A percentile compares a stretch with the other conserved stretches of the same genome.
Conservation (phyloP, 2,797 vertebrate genomes). For the Lithobates sylvaticus region DNA sequence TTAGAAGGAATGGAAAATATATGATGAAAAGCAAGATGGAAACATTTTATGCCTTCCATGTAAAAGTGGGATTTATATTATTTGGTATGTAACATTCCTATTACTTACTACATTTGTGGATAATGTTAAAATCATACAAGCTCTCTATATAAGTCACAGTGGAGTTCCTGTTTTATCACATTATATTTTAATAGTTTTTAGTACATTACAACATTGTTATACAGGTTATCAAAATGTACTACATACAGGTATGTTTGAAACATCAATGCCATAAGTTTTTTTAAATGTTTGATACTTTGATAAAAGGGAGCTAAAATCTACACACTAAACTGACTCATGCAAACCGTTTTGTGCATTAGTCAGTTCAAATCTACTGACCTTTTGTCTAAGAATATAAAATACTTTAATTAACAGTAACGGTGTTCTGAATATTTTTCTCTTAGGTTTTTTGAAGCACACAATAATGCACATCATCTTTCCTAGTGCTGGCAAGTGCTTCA, state of each 20-base stretch:
- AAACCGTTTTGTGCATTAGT: too few relatives aligned
- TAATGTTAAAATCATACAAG: conserved; percentile 33
- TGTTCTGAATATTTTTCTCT: too few relatives aligned
- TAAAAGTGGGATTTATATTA: conserved; percentile 19
- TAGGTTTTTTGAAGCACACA: too few relatives aligned
- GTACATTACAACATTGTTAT: neutral
- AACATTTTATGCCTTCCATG: conserved; percentile 36
- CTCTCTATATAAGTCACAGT: neutral
- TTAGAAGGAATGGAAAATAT: conserved; percentile 47
- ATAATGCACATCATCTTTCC: too few relatives aligned
- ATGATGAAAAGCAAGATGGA: conserved; percentile 49
- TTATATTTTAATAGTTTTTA: neutral
- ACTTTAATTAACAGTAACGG: too few relatives aligned
- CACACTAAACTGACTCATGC: too few relatives aligned
- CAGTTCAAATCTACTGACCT: too few relatives aligned
- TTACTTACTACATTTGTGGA: conserved; percentile 43
- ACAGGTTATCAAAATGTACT: neutral
- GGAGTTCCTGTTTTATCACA: neutral
- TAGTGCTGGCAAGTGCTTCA: too few relatives aligned
- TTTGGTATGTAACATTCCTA: conserved; percentile 43
- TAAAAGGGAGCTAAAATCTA: too few relatives aligned
- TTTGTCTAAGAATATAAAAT: too few relatives aligned
- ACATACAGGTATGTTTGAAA: neutral
- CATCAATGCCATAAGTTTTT: neutral
- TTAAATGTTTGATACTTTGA: too few relatives aligned